Evolutionary conservation across 2,888 invertebrate species (phyloP).

Genomic region (Oxytorus armatus): DNA sequence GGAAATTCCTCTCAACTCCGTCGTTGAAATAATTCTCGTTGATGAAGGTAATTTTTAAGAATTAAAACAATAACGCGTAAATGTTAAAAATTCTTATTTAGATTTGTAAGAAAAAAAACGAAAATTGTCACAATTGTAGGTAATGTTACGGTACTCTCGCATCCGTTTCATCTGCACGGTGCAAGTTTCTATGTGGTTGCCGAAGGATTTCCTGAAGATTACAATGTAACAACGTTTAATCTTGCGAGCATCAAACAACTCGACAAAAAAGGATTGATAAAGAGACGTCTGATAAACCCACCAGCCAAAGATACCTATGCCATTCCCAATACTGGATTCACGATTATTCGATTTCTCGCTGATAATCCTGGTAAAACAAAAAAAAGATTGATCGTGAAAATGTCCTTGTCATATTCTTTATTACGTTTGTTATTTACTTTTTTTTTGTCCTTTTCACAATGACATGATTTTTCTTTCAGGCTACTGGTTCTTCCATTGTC

Average conservation of each 20-base stretch:
- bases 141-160: conserved; percentile 91
- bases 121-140: conserved; percentile 85
- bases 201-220: conserved; percentile 86
- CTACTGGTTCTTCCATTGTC: conserved; percentile 79
- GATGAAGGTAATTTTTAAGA: conserved; percentile 89
- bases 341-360: conserved; percentile 93
- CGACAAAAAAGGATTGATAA: conserved; percentile 30
- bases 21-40: conserved; percentile 94
- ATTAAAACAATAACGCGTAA: not conserved
- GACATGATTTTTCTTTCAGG: conserved; percentile 74
- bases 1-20: conserved; percentile 90
- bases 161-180: conserved; percentile 96
- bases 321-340: conserved; percentile 95
- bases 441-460: no score
- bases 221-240: conserved; percentile 25
- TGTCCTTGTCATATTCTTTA: no score
- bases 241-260: conserved; percentile 20
- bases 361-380: conserved; percentile 91
- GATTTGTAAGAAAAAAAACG: conserved; percentile 46
- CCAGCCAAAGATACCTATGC: conserved; percentile 94
- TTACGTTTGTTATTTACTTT: no score
- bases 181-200: conserved; percentile 92
- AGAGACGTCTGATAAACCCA: conserved; percentile 84
- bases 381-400: not conserved
- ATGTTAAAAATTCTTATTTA: not conserved